phyloP scores from a whole-genome alignment of 2,113 vertebrate genomes.

The Eidolon helvum region DNA sequence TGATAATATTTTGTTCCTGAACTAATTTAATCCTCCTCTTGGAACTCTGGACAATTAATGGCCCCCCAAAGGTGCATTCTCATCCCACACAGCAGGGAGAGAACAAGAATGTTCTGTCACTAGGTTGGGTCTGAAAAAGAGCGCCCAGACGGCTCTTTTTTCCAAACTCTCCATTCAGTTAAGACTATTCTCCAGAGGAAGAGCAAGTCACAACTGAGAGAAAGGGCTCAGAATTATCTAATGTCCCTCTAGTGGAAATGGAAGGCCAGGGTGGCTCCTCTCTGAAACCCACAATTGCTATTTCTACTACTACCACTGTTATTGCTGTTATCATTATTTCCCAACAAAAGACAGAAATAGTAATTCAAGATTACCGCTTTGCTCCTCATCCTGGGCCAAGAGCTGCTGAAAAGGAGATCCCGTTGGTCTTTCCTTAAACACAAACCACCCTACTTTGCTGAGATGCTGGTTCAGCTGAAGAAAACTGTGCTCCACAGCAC shows the following conservation, averaged over 20 bases:
- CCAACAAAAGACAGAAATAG: background rate
- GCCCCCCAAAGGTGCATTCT: background rate
- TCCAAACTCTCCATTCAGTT: background rate
- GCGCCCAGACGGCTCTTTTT: background rate
- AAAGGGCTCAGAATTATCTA: background rate
- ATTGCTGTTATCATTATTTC: background rate
- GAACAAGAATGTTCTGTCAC: background rate
- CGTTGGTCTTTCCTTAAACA: background rate
- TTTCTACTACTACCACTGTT: background rate
- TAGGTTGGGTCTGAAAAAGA: background rate
- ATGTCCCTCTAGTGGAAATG: fast-evolving
- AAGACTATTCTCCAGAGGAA: background rate
- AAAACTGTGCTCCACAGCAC: background rate
- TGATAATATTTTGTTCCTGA: background rate
- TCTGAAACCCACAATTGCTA: background rate
- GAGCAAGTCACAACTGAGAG: background rate
- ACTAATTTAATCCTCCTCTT: background rate
- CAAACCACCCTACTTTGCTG: background rate
- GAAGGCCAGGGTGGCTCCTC: background rate
- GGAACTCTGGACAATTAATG: background rate
- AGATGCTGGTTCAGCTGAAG: background rate
- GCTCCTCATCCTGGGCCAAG: background rate
- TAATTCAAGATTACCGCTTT: background rate
- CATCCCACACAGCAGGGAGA: background rate
- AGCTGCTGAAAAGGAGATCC: background rate